Evolutionary conservation across 2,113 vertebrate species (phyloP).

Genomic region (Chelonoidis abingdonii): DNA sequence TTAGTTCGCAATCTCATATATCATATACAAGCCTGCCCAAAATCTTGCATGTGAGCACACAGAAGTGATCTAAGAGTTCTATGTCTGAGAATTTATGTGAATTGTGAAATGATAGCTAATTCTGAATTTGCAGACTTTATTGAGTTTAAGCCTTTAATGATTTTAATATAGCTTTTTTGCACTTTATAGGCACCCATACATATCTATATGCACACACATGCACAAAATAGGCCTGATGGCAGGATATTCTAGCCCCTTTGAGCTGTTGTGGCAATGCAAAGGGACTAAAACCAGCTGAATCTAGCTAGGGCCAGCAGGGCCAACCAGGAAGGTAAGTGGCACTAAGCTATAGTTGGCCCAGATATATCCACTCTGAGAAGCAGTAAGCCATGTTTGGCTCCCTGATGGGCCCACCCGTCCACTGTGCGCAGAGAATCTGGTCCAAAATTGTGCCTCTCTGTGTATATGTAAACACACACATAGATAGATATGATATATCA

Average conservation of each 20-base stretch:
- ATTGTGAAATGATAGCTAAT: background rate
- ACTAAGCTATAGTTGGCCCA: background rate
- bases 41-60: background rate
- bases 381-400: too few species aligned
- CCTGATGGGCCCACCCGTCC: too few species aligned
- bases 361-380: background rate
- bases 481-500: too few species aligned
- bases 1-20: background rate
- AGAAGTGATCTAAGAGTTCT: background rate
- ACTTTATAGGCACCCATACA: background rate
- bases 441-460: too few species aligned
- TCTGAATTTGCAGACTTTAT: background rate
- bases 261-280: background rate
- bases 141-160: background rate
- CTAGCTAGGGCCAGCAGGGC: background rate
- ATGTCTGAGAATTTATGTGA: background rate
- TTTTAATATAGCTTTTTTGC: background rate
- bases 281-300: background rate
- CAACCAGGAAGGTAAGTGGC: background rate
- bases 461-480: too few species aligned
- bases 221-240: background rate
- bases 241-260: background rate
- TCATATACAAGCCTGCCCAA: fast-evolving
- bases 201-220: background rate
- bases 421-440: too few species aligned